Conservation (phyloP, 2,888 invertebrate genomes). For the Latrodectus hesperus region DNA sequence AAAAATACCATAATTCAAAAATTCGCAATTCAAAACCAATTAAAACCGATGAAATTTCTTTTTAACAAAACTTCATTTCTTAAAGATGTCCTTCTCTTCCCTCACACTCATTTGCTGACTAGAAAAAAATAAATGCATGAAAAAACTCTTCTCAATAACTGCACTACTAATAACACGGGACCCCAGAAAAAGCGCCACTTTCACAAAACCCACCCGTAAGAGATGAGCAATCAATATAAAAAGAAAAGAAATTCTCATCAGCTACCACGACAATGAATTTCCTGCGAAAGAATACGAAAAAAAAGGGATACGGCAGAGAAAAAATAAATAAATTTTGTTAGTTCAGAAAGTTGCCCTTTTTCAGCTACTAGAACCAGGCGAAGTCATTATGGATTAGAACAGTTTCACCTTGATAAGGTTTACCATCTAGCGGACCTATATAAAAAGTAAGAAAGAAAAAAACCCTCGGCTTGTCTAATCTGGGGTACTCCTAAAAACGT, state of each 20-base stretch:
- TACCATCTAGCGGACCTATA: slow-evolving; percentile 41
- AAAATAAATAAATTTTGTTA: slow-evolving; percentile 36
- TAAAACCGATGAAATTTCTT: too few species aligned
- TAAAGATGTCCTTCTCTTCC: too few species aligned
- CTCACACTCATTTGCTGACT: too few species aligned
- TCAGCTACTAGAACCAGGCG: slow-evolving; percentile 33
- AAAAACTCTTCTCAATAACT: too few species aligned
- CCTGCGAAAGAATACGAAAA: slow-evolving; percentile 30
- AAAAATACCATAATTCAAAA: too few species aligned
- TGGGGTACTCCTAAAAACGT: slow-evolving; percentile 64
- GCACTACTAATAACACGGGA: slow-evolving; percentile 32
- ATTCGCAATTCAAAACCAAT: too few species aligned
- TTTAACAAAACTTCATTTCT: too few species aligned
- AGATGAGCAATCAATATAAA: slow-evolving; percentile 15
- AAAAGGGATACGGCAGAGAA: not conserved
- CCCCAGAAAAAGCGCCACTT: slow-evolving; percentile 7
- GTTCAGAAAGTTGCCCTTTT: slow-evolving; percentile 53
- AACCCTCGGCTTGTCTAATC: slow-evolving; percentile 55
- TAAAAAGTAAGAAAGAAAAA: slow-evolving; percentile 2
- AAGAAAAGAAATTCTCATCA: slow-evolving; percentile 50
- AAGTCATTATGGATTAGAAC: slow-evolving; percentile 65
- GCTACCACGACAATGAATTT: slow-evolving; percentile 59
- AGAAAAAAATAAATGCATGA: too few species aligned
- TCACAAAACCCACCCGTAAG: slow-evolving; percentile 10
- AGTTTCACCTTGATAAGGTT: slow-evolving; percentile 65